phyloP scores from a whole-genome alignment of 2,888 invertebrate species.

The Lordiphosa andalusiaca region DNA sequence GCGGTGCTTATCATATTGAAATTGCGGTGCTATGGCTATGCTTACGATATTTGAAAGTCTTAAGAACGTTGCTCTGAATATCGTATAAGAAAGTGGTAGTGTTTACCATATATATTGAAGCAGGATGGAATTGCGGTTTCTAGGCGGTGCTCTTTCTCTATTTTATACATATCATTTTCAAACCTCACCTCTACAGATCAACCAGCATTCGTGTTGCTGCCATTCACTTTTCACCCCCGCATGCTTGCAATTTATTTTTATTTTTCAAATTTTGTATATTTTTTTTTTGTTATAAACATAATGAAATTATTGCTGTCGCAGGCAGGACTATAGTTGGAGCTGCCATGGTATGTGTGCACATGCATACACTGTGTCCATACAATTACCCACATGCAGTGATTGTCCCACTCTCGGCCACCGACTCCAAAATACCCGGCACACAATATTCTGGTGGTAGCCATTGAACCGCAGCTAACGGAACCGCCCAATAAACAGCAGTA shows the following conservation, averaged over 20 bases:
- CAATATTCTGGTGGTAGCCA: conserved; percentile 20
- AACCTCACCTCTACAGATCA: not conserved
- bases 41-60: no score
- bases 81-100: no score
- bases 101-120: no score
- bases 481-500: conserved; percentile 62
- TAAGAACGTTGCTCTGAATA: no score
- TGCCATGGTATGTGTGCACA: no score
- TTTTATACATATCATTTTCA: no score
- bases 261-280: conserved; percentile 7
- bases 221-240: not conserved
- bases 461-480: conserved; percentile 37
- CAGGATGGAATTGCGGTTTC: no score
- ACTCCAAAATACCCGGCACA: not conserved
- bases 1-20: no score
- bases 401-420: conserved; percentile 57
- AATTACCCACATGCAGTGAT: conserved; percentile 66
- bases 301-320: conserved; percentile 49
- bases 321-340: conserved; percentile 10
- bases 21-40: no score
- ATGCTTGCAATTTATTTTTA: conserved; percentile 9
- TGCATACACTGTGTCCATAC: conserved; percentile 13
- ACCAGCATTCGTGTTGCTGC: not conserved
- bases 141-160: no score
- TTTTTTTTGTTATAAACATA: conserved; percentile 20